These are phyloP conservation scores for Triops longicaudatus DNA, from an alignment of 1,140 invertebrate genomes.

Conservation along the genomic window DNA sequence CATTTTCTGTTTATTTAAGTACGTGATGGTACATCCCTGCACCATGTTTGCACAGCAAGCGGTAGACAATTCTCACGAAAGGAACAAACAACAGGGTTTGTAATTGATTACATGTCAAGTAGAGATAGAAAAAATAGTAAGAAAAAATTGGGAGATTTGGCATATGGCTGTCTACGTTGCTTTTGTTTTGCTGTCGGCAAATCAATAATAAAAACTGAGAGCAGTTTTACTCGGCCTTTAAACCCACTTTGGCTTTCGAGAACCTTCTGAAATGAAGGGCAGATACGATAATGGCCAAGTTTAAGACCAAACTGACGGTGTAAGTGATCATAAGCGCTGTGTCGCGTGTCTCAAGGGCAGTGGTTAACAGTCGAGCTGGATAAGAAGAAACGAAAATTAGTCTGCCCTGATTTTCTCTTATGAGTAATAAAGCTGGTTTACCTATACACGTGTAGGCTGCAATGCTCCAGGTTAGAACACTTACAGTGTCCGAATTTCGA, in stretches of 20 bases:
- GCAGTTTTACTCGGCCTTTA: not conserved
- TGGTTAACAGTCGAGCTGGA: conserved; percentile 33
- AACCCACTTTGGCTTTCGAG: not conserved
- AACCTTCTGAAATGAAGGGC: conserved; percentile 30
- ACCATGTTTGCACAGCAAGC: not conserved
- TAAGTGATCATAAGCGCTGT: conserved; percentile 32
- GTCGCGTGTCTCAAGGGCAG: conserved; percentile 30
- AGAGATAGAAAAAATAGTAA: not conserved
- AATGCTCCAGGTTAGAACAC: conserved; percentile 32
- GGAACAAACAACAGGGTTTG: conserved; percentile 2
- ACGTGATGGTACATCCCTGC: not conserved
- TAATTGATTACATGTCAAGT: conserved; percentile 19
- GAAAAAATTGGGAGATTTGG: not conserved
- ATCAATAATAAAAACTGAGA: not conserved
- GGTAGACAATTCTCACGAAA: not conserved
- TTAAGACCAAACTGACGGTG: conserved; percentile 31
- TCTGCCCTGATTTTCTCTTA: not conserved
- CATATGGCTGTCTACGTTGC: not conserved
- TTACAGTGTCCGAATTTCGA: conserved; percentile 31
- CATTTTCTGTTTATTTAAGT: not conserved
- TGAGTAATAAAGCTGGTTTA: conserved; percentile 27
- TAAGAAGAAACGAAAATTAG: conserved; percentile 22
- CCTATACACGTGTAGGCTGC: conserved; percentile 33
- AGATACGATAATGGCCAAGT: conserved; percentile 30
- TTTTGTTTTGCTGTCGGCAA: not conserved